Percentiles rank a stretch among this genome's conserved stretches.
Conservation (phyloP, 2,113 vertebrate genomes). For the Syngnathus typhle region DNA sequence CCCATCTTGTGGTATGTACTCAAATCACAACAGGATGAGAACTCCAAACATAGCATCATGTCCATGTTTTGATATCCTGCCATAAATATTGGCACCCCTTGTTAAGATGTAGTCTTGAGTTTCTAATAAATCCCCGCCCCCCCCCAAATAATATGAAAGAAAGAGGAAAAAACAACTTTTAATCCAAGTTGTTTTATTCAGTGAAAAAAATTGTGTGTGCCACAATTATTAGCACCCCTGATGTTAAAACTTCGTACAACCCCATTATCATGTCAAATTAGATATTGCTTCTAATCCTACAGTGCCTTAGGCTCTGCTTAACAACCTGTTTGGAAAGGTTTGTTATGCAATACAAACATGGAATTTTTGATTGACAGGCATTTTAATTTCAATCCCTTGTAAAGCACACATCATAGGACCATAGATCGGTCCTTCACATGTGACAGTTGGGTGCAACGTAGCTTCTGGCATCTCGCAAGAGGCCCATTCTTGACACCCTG, state of each 20-base stretch:
- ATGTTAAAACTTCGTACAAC: not conserved
- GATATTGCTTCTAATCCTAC: not conserved
- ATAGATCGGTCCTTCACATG: not conserved
- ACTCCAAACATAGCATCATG: too few species aligned
- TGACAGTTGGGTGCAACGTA: constrained; percentile 3
- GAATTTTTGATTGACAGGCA: constrained; percentile 23
- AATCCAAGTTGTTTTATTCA: too few species aligned
- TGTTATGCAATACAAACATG: not conserved
- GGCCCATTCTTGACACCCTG: not conserved
- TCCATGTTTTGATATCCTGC: too few species aligned
- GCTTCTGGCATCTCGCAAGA: constrained; percentile 2
- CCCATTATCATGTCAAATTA: constrained; percentile 8
- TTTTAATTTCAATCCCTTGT: constrained; percentile 28
- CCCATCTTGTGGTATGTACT: too few species aligned
- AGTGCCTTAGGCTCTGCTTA: not conserved
- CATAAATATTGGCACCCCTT: too few species aligned
- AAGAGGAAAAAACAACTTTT: too few species aligned
- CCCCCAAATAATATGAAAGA: too few species aligned
- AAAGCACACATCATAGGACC: constrained; percentile 12
- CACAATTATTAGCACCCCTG: too few species aligned
- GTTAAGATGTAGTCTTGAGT: too few species aligned
- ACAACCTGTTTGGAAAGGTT: not conserved
- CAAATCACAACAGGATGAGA: too few species aligned
- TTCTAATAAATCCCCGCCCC: too few species aligned
- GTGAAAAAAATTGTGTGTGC: too few species aligned